Evolutionary conservation across 2,888 invertebrate genomes (phyloP).

Genomic region (Mayetiola destructor): DNA sequence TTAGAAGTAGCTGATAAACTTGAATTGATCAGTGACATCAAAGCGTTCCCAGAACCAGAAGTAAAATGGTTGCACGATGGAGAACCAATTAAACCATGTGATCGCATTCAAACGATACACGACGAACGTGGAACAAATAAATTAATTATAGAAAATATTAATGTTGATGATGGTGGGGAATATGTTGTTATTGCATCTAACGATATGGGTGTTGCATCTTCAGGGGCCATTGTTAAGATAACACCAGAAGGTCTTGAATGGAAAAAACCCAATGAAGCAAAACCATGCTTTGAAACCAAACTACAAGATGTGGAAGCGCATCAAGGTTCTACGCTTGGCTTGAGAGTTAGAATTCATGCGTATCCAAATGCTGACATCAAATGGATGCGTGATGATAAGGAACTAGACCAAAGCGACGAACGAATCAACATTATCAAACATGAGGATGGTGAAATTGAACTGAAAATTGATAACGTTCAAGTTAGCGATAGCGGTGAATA

Average conservation of each 20-base stretch:
- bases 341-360: neutral
- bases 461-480: neutral
- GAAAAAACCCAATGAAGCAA: neutral
- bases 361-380: conserved; percentile 43
- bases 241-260: neutral
- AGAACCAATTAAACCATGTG: conserved; percentile 40
- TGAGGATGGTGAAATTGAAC: neutral
- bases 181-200: conserved; percentile 83
- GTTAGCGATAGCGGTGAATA: neutral
- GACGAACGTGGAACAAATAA: neutral
- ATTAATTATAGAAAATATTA: neutral
- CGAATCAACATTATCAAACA: neutral
- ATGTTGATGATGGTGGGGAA: conserved; percentile 59
- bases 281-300: neutral
- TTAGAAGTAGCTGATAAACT: neutral
- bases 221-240: conserved; percentile 61
- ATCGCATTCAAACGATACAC: neutral
- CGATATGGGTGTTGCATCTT: conserved; percentile 64
- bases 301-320: neutral
- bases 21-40: neutral
- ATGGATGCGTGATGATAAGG: conserved; percentile 64
- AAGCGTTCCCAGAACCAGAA: conserved; percentile 37
- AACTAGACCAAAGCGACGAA: conserved; percentile 33
- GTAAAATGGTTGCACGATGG: conserved; percentile 67
- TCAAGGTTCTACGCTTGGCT: neutral